Evolutionary conservation across 2,888 invertebrate species (phyloP), one percentile per base, ranked within the genome.

Genomic region (Brenthis ino): DNA sequence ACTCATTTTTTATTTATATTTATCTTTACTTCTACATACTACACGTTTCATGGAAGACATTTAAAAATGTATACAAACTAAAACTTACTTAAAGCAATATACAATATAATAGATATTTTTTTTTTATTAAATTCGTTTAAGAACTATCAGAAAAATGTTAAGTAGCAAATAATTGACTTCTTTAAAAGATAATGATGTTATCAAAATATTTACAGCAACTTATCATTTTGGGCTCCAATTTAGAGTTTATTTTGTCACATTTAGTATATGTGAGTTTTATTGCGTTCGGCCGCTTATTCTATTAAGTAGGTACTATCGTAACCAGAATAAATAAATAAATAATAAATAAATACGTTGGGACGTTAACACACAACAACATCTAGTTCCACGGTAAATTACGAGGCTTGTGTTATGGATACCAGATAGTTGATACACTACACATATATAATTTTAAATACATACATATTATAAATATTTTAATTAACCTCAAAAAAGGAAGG

Each of bases 141-240:
- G 43, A 57, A 58, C 65, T 33, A 58, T 65, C 63, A 20, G 37
- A 67, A 57, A 68, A 61, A 63, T 66, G 55, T 60, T 53, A 64
- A 68, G 64, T 66, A 64, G 57, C 55, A 60, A 68, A 71, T 68
- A 65, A 71, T 68, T 68, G 61, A 71, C 68, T 66, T 68, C 24
- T 66, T 71, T 50, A 24, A 66, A 43, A 43, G 51, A 60, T 56
- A 60, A 55, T 55, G 64, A 70, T 68, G 14, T 68, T 68, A 70
- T 70, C 70, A 64, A 68, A 66, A 72, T 68, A 70, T 72, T 72
- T 72, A 70, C 64, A 70, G 64, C 66, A 54, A 70, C 70, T 55
- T 57, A 68, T 70, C 72, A 65, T 68, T 67, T 63, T 55, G 48
- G 54, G 54, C 60, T 60, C 70, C 61, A 57, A 67, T 68, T 72